Evolutionary conservation across 2,797 vertebrate genomes (phyloP).

Genomic region (Galagoides demidoff): DNA sequence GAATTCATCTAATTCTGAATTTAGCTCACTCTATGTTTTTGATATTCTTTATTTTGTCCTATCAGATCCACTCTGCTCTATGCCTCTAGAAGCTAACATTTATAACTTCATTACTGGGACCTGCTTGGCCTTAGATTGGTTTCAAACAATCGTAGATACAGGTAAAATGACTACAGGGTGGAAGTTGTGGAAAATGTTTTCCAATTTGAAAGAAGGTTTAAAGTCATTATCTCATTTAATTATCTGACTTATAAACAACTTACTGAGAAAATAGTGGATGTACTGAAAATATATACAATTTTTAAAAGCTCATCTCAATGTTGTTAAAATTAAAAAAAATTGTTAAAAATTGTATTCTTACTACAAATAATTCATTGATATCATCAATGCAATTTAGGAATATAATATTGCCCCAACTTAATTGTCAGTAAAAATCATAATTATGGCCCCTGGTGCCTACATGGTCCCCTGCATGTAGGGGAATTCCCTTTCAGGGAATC

Average conservation of each 20-base stretch:
- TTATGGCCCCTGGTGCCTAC: neutral
- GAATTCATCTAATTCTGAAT: constrained; percentile 10
- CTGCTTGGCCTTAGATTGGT: neutral
- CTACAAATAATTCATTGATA: neutral
- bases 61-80: neutral
- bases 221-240: neutral
- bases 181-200: neutral
- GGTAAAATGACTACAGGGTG: neutral
- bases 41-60: neutral
- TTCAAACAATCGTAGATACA: neutral
- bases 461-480: neutral
- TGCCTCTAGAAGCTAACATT: neutral
- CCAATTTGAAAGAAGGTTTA: constrained; percentile 28
- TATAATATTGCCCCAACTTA: neutral
- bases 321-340: constrained; percentile 3
- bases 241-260: constrained; percentile 13
- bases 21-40: neutral
- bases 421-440: neutral
- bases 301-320: neutral
- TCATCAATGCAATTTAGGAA: neutral
- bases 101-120: neutral
- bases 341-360: neutral
- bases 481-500: neutral
- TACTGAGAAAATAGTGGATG: neutral
- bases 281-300: neutral